Base-by-base conservation (phyloP, 2,797 vertebrate species). In the Anguilla obscura region DNA sequence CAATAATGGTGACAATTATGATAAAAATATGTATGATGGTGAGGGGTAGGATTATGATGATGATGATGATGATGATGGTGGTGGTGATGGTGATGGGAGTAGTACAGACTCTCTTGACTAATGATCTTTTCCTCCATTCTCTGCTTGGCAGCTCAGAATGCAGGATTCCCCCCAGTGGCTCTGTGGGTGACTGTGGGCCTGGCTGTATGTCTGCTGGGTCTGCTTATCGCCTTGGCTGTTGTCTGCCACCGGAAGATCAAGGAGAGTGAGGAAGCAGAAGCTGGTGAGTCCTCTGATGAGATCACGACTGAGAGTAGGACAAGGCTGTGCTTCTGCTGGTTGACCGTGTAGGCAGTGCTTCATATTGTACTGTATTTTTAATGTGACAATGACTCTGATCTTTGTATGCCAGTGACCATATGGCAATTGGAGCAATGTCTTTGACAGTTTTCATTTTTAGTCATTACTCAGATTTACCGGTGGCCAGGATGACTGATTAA, bases 181-280 rank as follows among this genome's bases (percentile, higher is more conserved):
- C 94, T 99, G 89, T 98, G 98, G 97, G 97, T 98, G 91, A 99
- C 98, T 0, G 94, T 98, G 87, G 97, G 96, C n/a, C 95, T 99
- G 6, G 96, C 97, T 0, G 30, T 98, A 91, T 99, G 98, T 86
- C 96, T 99, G 0, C 91, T 98, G 45, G 94, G 88, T 58, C 95
- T 99, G 90, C 96, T 99, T 52, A 93, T 96, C 0, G 94, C 97
- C 90, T 92, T 99, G 92, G 97, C 96, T 9, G 97, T 96, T 0
- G 95, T 99, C 91, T 99, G 98, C 93, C 96, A 96, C 92, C 96
- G 97, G 93, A 99, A 98, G 92, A 97, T 99, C 94, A 98, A 97
- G 85, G 97, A 99, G 95, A 99, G 97, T 0, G 97, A 99, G 92
- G 98, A 98, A 92, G 95, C 97, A 92, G 96, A 97, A 91, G 96